phyloP scores from a whole-genome alignment of 2,797 vertebrate genomes.

The Crypturellus tataupa region DNA sequence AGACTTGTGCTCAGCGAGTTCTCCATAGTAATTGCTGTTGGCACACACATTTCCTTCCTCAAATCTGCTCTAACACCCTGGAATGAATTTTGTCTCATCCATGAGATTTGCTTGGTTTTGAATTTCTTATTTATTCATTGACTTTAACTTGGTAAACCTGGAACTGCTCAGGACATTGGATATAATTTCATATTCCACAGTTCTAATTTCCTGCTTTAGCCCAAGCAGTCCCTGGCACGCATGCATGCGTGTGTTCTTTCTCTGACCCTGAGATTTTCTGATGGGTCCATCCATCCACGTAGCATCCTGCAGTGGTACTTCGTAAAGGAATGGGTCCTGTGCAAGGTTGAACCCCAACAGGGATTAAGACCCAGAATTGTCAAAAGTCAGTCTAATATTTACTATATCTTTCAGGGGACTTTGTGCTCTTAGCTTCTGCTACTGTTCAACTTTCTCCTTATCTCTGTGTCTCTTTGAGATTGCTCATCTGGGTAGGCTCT shows the following conservation, averaged over 20 bases:
- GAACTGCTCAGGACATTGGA: slow-evolving; percentile 26
- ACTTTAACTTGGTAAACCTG: not conserved
- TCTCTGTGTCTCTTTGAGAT: not conserved
- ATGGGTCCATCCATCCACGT: not conserved
- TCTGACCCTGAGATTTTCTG: not conserved
- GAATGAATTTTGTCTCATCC: slow-evolving; percentile 64
- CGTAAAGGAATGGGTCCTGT: not conserved
- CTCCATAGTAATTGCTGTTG: slow-evolving; percentile 74
- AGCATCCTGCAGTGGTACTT: not conserved
- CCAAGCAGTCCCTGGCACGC: not conserved
- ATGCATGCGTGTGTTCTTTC: rapidly evolving
- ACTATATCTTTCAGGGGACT: not conserved
- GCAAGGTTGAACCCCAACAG: not conserved
- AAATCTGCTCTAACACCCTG: slow-evolving; percentile 65
- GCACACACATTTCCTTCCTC: slow-evolving; percentile 55
- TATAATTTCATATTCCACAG: slow-evolving; percentile 34
- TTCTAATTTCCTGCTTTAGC: slow-evolving; percentile 53
- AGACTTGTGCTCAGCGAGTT: slow-evolving; percentile 70
- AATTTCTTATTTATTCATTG: slow-evolving; percentile 60
- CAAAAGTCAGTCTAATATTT: not conserved
- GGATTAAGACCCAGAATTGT: not conserved
- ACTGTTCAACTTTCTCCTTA: not conserved
- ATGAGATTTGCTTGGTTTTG: slow-evolving; percentile 56
- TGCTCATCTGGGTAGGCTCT: not conserved
- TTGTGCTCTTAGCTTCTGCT: not conserved